Evolutionary conservation across 2,797 vertebrate genomes (phyloP), one percentile per base, ranked within the genome.

Genomic region (Melanotaenia boesemani): DNA sequence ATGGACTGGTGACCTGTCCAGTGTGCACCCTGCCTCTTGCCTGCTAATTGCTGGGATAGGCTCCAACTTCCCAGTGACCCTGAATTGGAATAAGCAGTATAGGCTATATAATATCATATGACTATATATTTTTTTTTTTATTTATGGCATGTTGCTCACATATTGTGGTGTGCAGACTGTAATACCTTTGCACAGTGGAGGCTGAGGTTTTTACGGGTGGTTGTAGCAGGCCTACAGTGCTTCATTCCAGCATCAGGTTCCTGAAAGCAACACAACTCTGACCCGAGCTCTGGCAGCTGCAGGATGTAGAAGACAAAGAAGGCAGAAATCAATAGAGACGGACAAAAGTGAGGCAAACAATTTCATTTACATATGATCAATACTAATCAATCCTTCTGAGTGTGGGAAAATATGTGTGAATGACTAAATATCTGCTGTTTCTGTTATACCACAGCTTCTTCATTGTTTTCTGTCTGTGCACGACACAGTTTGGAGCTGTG

Each of bases 291-390:
- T 57, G 54, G 69, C 77, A 94, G 81, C 92, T 94, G 93, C 46
- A 88, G 88, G 77, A 20, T 16, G 36, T 11, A 37, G 77, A 61
- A 26, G 41, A 70, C 57, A 24, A 73, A 67, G 8, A 11, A 41
- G 22, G 57, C 59, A 82, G 30, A 65, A 36, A 81, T 84, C 70
- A 1, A 79, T 81, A 63, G 41, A 80, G 48, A 67, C 71, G 74
- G 65, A 81, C 63, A 75, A 75, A 66, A 44, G 36, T 22, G 58
- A 70, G 70, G 52, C 63, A 61, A 70, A 86, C 89, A 84, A 89
- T 86, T 6, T 1, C 24, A 83, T 88, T 91, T 92, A 76, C 85
- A 90, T 86, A 64, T 18, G 52, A 83, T 91, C 89, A 90, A 91
- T 90, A 81, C 20, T 0, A 50, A 72, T 88, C 82, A 74, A 79